These are phyloP conservation scores for Podarcis lilfordi DNA, from an alignment of 2,797 vertebrate species.

Conservation along the genomic window DNA sequence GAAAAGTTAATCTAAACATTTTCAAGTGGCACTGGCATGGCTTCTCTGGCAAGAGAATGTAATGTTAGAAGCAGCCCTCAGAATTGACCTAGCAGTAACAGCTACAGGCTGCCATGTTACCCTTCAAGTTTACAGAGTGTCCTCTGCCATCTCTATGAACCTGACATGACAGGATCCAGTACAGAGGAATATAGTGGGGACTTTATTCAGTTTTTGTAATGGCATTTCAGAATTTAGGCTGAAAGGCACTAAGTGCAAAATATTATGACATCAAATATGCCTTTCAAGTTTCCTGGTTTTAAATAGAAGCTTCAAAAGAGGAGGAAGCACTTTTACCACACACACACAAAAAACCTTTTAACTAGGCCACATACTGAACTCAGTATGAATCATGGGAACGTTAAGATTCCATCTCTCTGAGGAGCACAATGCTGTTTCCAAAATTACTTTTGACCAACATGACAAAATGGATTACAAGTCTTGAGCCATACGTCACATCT, in stretches of 20 bases:
- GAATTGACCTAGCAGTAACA: not conserved
- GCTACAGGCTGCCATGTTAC: not conserved
- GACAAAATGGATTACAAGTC: not conserved
- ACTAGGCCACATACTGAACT: not conserved
- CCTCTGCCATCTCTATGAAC: not conserved
- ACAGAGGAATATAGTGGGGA: not conserved
- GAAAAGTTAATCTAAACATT: not conserved
- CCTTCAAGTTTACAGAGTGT: not conserved
- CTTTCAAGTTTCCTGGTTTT: not conserved
- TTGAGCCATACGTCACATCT: not conserved
- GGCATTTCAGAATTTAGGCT: not conserved
- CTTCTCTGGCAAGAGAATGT: not conserved
- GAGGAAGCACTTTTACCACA: not conserved
- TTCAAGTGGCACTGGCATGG: not conserved
- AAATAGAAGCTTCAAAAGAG: not conserved
- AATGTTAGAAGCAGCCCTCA: not conserved
- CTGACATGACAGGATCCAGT: not conserved
- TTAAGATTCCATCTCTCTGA: not conserved
- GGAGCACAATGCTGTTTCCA: not conserved
- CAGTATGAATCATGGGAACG: constrained; percentile 2
- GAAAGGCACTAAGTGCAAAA: not conserved
- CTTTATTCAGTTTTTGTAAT: not conserved
- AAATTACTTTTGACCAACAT: constrained; percentile 2
- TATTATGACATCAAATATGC: not conserved
- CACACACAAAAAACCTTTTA: not conserved